These are phyloP conservation scores for Neogale vison DNA, from an alignment of 2,113 vertebrate genomes.

Conservation along the genomic window DNA sequence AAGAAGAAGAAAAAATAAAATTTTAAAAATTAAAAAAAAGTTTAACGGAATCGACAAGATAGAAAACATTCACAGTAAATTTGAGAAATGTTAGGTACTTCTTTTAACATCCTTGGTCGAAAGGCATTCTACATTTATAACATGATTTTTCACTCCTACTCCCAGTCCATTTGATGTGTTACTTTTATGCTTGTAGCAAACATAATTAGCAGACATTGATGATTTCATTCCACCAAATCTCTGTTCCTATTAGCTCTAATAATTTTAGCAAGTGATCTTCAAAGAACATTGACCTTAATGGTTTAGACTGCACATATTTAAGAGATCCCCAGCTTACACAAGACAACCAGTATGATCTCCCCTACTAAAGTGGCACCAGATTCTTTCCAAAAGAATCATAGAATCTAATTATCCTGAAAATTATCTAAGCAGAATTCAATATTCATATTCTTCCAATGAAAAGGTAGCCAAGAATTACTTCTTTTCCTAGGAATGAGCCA, in stretches of 20 bases:
- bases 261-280: slow-evolving; percentile 8
- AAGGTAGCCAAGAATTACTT: not conserved
- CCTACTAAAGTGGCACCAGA: not conserved
- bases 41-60: not conserved
- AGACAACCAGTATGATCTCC: not conserved
- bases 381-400: not conserved
- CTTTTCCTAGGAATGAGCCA: not conserved
- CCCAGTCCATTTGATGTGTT: not conserved
- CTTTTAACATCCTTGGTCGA: slow-evolving; percentile 5
- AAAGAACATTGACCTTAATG: slow-evolving; percentile 26
- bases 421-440: slow-evolving; percentile 2
- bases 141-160: not conserved
- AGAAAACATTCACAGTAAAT: not conserved
- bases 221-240: not conserved
- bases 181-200: slow-evolving; percentile 5
- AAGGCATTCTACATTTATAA: slow-evolving; percentile 14
- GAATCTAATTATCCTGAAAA: slow-evolving; percentile 29
- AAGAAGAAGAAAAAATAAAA: too few relatives aligned
- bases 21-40: not conserved
- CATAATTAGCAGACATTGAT: slow-evolving; percentile 3
- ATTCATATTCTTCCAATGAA: not conserved
- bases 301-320: not conserved
- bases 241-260: not conserved
- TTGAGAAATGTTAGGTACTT: slow-evolving; percentile 24
- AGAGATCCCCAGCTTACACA: not conserved